phyloP scores from a whole-genome alignment of 2,888 invertebrate genomes.

The Stenodema calcarata region DNA sequence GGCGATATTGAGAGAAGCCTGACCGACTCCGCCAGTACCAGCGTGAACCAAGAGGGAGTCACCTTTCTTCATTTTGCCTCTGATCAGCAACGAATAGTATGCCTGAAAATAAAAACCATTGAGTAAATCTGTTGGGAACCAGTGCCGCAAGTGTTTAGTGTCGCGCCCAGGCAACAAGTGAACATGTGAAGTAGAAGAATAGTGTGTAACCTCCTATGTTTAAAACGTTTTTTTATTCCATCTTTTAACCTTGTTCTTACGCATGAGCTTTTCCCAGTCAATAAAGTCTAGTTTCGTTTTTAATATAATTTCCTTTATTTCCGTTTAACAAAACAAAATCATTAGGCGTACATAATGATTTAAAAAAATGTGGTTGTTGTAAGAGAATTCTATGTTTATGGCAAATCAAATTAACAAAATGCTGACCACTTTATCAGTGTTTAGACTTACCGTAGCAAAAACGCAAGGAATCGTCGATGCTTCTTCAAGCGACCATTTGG shows the following conservation, averaged over 20 bases:
- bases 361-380: no score
- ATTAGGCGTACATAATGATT: no score
- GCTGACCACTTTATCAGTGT: background rate
- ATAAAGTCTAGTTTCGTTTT: no score
- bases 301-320: no score
- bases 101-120: constrained; percentile 62
- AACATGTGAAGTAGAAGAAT: no score
- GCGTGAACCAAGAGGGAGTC: constrained; percentile 91
- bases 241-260: no score
- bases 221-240: no score
- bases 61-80: constrained; percentile 84
- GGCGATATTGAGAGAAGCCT: constrained; percentile 95
- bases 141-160: no score
- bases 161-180: no score
- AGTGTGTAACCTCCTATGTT: no score
- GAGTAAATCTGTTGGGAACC: background rate
- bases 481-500: constrained; percentile 86
- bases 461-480: constrained; percentile 95
- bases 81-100: constrained; percentile 87
- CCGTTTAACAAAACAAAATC: no score
- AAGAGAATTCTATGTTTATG: background rate
- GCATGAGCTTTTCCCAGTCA: no score
- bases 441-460: constrained; percentile 77
- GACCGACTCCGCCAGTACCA: constrained; percentile 95
- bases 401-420: background rate